phyloP scores from a whole-genome alignment of 2,113 vertebrate genomes.

The Scartelaos histophorus region DNA sequence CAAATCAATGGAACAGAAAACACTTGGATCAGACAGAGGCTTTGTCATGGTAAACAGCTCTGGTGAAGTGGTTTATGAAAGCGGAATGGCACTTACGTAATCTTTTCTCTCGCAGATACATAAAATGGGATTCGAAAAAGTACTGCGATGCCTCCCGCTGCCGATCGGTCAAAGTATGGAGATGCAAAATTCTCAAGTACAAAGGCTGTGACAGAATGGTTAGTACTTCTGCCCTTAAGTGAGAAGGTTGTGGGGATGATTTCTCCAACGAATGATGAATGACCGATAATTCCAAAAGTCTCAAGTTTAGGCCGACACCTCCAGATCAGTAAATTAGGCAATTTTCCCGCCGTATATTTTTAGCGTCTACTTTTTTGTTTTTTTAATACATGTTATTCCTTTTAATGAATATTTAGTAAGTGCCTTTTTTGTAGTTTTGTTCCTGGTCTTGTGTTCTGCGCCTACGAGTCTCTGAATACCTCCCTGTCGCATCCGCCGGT shows the following conservation, averaged over 20 bases:
- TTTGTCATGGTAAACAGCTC: conserved; percentile 5
- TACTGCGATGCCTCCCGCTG: not conserved
- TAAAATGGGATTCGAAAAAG: not conserved
- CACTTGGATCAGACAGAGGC: not conserved
- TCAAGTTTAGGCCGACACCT: no score
- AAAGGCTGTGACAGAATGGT: not conserved
- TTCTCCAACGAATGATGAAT: no score
- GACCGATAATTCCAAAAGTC: no score
- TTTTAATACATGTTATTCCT: no score
- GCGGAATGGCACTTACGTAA: not conserved
- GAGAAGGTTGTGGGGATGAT: not conserved
- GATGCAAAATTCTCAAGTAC: not conserved
- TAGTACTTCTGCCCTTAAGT: not conserved
- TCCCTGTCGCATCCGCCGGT: no score
- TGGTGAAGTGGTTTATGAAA: conserved; percentile 3
- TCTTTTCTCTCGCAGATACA: not conserved
- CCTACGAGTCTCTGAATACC: no score
- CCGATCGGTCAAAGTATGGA: not conserved
- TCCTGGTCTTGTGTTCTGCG: no score
- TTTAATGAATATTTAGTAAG: no score
- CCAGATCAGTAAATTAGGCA: no score
- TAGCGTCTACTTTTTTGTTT: no score
- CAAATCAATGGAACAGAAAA: not conserved
- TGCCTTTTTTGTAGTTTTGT: no score
- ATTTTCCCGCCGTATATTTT: no score